Evolutionary conservation across 1,140 invertebrate genomes (phyloP).

Genomic region (Arctopsyche grandis): DNA sequence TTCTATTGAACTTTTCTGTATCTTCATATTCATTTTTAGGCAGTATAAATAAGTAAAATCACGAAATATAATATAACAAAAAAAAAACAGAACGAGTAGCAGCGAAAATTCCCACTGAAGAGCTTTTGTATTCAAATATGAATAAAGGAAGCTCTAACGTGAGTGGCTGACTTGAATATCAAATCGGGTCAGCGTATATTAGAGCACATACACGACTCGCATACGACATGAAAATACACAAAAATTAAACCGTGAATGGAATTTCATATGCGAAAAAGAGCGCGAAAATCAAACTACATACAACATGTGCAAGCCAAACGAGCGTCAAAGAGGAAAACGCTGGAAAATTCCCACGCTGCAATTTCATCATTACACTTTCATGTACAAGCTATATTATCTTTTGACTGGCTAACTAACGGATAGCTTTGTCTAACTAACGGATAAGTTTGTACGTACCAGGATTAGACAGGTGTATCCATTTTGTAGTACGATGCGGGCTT

Average conservation of each 20-base stretch:
- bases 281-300: neutral
- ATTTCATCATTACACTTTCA: no score
- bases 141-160: slow-evolving; percentile 9
- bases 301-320: neutral
- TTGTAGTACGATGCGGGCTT: no score
- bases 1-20: no score
- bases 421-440: no score
- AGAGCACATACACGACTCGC: neutral
- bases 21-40: no score
- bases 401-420: no score
- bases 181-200: slow-evolving; percentile 23
- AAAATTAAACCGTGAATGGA: slow-evolving; percentile 17
- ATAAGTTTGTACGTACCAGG: no score
- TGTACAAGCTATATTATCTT: no score
- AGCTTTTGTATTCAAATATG: slow-evolving; percentile 6
- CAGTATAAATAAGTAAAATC: neutral
- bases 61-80: neutral
- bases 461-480: no score
- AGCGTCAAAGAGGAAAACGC: neutral
- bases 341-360: neutral
- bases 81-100: neutral
- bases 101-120: neutral
- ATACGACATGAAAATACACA: neutral
- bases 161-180: slow-evolving; percentile 6
- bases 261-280: neutral